Conservation (phyloP, 2,888 invertebrate genomes). For the Parelbella ahira region DNA sequence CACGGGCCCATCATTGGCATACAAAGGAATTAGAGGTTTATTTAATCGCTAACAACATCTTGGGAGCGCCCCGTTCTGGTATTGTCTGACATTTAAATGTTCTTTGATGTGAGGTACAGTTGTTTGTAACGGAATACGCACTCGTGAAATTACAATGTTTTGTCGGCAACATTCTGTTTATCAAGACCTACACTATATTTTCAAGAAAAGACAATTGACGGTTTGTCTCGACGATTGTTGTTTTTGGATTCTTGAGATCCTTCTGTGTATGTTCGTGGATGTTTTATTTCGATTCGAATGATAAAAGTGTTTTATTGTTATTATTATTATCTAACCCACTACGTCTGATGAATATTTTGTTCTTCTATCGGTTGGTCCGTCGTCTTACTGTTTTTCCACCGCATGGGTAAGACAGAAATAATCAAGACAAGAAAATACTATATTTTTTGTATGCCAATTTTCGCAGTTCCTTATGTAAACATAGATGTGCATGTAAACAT, state of each 20-base stretch:
- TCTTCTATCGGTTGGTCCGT: too few species aligned
- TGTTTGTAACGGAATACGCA: slow-evolving; percentile 34
- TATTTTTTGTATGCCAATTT: too few species aligned
- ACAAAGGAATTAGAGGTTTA: slow-evolving; percentile 39
- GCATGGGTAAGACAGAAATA: too few species aligned
- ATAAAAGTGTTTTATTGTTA: too few species aligned
- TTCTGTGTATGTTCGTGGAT: too few species aligned
- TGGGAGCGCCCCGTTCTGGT: slow-evolving; percentile 41
- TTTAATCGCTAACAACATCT: slow-evolving; percentile 43
- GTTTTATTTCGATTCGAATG: too few species aligned
- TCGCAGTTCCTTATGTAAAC: too few species aligned
- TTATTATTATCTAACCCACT: too few species aligned
- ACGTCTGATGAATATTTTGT: too few species aligned
- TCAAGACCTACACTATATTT: slow-evolving; percentile 12
- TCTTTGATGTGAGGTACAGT: slow-evolving; percentile 54
- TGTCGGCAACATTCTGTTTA: slow-evolving; percentile 15
- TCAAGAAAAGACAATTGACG: slow-evolving; percentile 8
- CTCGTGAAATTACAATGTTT: slow-evolving; percentile 16
- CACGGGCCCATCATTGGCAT: slow-evolving; percentile 1
- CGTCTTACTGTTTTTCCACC: too few species aligned
- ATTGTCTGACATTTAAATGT: slow-evolving; percentile 61
- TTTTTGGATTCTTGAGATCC: neutral
- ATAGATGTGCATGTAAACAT: too few species aligned
- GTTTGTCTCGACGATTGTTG: neutral
- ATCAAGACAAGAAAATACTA: too few species aligned